Percentiles rank a stretch among this genome's conserved stretches.
Conservation (phyloP, 2,888 invertebrate genomes). For the Meteorus colon region DNA sequence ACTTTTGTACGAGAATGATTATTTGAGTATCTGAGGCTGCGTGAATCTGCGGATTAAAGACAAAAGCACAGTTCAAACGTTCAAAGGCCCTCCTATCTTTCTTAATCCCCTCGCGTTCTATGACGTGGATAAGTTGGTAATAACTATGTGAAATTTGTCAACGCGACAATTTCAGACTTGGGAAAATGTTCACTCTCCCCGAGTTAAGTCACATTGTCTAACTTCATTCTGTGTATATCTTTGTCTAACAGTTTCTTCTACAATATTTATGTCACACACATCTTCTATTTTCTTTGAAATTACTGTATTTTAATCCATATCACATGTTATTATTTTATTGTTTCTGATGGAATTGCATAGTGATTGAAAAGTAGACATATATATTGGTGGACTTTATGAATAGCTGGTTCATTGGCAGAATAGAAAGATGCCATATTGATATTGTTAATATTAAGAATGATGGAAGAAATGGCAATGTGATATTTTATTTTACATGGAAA, state of each 20-base stretch:
- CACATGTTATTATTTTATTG: background rate
- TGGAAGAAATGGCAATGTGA: too few species aligned
- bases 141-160: background rate
- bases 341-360: too few species aligned
- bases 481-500: too few species aligned
- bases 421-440: too few species aligned
- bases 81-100: background rate
- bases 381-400: background rate
- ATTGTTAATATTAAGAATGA: too few species aligned
- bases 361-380: background rate
- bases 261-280: background rate
- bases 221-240: background rate
- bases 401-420: too few species aligned
- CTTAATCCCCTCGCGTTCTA: background rate
- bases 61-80: background rate
- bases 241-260: background rate
- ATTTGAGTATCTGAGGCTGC: background rate
- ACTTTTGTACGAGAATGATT: background rate
- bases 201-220: background rate
- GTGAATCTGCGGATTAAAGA: background rate
- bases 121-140: slow-evolving; percentile 14
- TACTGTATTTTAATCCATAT: background rate
- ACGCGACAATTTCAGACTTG: background rate
- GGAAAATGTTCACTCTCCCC: background rate
- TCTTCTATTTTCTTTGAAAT: background rate